Conservation (phyloP, 2,113 vertebrate species). For the Bombycilla garrulus region DNA sequence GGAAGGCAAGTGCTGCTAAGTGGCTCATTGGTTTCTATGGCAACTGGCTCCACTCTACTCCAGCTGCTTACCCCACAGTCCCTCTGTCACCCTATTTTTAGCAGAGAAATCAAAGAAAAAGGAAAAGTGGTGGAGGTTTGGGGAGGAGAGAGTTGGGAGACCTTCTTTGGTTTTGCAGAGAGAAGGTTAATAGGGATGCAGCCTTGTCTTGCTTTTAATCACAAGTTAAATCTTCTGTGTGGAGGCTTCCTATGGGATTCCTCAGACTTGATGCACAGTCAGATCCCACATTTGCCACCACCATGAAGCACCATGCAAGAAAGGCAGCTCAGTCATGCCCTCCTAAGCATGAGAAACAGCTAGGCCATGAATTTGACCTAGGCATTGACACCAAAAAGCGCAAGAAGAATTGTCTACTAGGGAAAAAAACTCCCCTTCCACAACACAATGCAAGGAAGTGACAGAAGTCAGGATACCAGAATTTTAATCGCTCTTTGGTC, state of each 20-base stretch:
- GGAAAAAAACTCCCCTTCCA: not conserved
- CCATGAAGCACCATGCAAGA: not conserved
- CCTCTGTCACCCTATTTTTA: constrained; percentile 85
- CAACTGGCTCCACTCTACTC: constrained; percentile 77
- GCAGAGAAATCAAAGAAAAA: constrained; percentile 77
- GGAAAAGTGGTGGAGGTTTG: constrained; percentile 41
- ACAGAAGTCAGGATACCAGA: not conserved
- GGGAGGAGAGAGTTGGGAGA: constrained; percentile 4
- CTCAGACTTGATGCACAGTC: not conserved
- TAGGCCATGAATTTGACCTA: not conserved
- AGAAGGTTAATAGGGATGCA: constrained; percentile 28
- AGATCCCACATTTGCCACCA: not conserved
- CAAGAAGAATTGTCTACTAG: not conserved
- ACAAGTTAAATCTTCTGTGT: not conserved
- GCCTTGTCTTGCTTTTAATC: constrained; percentile 48
- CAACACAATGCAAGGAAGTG: not conserved
- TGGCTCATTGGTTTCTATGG: constrained; percentile 81
- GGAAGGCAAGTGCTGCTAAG: constrained; percentile 76
- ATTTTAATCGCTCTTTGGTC: not conserved
- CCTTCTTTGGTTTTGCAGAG: not conserved
- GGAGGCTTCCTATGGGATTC: constrained; percentile 15
- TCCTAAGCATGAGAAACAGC: not conserved
- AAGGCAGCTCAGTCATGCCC: not conserved
- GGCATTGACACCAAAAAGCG: not conserved
- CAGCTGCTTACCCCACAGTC: constrained; percentile 82